Conservation (phyloP, 2,113 vertebrate genomes). For the Pollimyrus isidori region DNA sequence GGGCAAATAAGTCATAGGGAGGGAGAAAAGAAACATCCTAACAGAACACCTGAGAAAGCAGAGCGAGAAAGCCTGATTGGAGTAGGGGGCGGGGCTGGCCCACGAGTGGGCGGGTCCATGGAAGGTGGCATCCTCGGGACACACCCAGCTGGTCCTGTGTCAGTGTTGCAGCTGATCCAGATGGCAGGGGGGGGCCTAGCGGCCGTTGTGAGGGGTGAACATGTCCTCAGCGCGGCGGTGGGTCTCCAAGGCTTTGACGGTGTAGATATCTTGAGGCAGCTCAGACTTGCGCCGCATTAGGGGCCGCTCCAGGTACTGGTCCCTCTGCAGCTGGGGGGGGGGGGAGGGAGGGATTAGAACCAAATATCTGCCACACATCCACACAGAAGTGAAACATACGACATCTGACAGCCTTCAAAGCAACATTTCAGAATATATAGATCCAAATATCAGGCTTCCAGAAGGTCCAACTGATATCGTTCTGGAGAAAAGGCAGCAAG, state of each 20-base stretch:
- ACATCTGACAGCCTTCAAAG: background rate
- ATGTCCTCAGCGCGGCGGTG: conserved; percentile 86
- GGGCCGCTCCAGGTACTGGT: conserved; percentile 80
- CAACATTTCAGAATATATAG: no score
- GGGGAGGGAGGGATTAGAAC: background rate
- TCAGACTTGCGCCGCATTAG: conserved; percentile 91
- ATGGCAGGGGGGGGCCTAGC: conserved; percentile 58
- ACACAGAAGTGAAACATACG: background rate
- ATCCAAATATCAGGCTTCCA: background rate
- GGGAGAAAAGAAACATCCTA: conserved; percentile 1
- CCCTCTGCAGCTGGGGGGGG: conserved; percentile 67
- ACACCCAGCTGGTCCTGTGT: conserved; percentile 17
- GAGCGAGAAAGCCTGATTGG: conserved; percentile 14
- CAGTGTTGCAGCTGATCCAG: conserved; percentile 5
- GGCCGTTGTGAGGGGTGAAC: conserved; percentile 76
- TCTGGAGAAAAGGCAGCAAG: background rate
- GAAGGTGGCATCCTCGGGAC: background rate
- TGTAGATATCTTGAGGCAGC: conserved; percentile 91
- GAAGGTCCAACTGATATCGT: background rate
- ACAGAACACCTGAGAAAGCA: conserved; percentile 47
- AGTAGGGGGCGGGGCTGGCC: background rate
- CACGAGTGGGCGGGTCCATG: background rate
- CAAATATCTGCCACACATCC: background rate
- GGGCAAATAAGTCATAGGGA: background rate
- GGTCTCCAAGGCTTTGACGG: conserved; percentile 88